phyloP scores from a whole-genome alignment of 92 coral and sea anemone genomes.

The Porites lobata region DNA sequence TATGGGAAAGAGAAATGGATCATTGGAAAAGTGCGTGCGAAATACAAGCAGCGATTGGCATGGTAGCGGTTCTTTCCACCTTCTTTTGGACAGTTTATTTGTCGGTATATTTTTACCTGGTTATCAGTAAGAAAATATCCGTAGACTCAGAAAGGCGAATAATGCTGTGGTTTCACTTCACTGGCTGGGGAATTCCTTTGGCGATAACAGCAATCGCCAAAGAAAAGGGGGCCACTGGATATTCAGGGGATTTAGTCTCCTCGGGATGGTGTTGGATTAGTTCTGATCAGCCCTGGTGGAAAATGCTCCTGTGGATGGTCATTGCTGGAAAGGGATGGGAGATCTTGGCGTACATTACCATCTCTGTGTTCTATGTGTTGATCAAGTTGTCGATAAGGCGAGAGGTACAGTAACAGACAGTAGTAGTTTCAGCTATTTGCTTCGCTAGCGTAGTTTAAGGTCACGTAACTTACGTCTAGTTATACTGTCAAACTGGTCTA shows the following conservation, averaged over 20 bases:
- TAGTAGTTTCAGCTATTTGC: too few species aligned
- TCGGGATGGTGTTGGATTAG: conserved; percentile 97
- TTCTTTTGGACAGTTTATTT: conserved; percentile 93
- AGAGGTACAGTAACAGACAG: conserved; percentile 50
- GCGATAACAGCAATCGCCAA: conserved; percentile 64
- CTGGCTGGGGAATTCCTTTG: conserved; percentile 86
- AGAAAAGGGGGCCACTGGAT: conserved; percentile 45
- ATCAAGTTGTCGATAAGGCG: conserved; percentile 71
- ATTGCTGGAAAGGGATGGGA: conserved; percentile 98
- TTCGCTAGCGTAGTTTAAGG: background rate
- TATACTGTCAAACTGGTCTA: background rate
- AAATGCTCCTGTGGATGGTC: conserved; percentile 82
- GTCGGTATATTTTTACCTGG: conserved; percentile 74
- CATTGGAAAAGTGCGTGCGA: conserved; percentile 10
- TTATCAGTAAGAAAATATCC: conserved; percentile 69
- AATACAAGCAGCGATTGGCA: conserved; percentile 69
- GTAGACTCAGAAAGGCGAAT: conserved; percentile 55
- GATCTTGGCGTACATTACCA: conserved; percentile 82
- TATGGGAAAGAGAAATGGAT: conserved; percentile 38
- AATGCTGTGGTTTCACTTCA: conserved; percentile 73
- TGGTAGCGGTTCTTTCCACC: conserved; percentile 85
- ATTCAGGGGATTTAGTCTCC: conserved; percentile 51
- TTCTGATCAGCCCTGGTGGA: background rate
- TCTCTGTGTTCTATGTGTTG: conserved; percentile 72
- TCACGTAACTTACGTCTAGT: background rate